A percentile compares a stretch with the other conserved stretches of the same genome.
phyloP scores from a whole-genome alignment of 2,113 vertebrate species.

The Noturus placidus region DNA sequence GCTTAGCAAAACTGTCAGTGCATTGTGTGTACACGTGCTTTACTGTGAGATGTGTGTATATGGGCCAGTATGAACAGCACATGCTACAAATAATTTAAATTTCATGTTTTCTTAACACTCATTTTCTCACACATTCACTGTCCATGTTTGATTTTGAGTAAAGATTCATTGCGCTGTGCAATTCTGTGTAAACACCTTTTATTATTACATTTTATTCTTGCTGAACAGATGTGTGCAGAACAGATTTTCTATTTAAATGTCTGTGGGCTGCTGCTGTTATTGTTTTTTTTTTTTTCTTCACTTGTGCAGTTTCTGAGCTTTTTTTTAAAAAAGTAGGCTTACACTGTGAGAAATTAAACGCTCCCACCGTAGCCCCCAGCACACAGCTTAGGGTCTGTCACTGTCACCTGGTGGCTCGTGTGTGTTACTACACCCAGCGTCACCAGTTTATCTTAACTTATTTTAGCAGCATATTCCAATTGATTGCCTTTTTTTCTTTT shows the following conservation, averaged over 20 bases:
- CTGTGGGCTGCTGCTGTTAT: not conserved
- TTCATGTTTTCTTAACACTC: not conserved
- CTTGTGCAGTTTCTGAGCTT: not conserved
- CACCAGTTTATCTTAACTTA: not conserved
- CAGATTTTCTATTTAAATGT: not conserved
- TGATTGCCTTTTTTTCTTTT: not conserved
- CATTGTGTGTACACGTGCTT: not conserved
- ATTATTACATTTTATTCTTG: not conserved
- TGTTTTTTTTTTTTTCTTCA: not conserved
- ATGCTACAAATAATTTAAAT: not conserved
- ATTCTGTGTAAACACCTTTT: not conserved
- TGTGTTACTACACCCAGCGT: constrained; percentile 10
- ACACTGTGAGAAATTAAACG: not conserved
- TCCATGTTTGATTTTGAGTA: not conserved
- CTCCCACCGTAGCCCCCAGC: not conserved
- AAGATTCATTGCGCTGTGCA: not conserved
- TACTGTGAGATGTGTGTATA: not conserved
- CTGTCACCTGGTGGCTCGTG: constrained; percentile 35
- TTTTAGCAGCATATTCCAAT: not conserved
- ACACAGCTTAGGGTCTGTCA: not conserved
- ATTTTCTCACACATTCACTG: not conserved
- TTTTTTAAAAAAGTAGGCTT: not conserved
- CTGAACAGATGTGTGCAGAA: not conserved
- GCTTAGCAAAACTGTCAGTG: not conserved
- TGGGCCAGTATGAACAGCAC: not conserved